These are phyloP conservation scores for Oreocharis arfaki DNA, from an alignment of 2,113 vertebrate genomes.

Conservation along the genomic window DNA sequence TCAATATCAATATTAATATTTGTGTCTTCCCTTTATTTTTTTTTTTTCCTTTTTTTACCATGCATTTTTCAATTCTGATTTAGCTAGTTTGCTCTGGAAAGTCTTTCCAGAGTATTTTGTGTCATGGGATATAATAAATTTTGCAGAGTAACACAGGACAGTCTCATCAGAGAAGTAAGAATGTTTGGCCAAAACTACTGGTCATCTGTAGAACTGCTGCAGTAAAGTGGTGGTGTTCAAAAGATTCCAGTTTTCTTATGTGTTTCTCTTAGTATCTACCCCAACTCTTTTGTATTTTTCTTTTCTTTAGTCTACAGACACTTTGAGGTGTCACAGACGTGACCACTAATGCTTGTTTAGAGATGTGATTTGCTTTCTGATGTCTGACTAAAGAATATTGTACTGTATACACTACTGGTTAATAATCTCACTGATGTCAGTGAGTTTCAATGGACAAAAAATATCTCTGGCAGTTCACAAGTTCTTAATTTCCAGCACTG, in stretches of 20 bases:
- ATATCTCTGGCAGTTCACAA: neutral
- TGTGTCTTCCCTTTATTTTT: neutral
- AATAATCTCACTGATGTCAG: neutral
- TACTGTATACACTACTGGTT: neutral
- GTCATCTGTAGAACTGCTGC: neutral
- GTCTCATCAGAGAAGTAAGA: neutral
- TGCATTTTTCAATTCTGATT: neutral
- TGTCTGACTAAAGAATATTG: neutral
- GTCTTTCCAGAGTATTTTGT: neutral
- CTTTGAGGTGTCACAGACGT: neutral
- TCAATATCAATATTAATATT: neutral
- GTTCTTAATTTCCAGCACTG: neutral
- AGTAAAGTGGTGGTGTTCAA: neutral
- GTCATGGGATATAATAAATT: neutral
- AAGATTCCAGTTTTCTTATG: neutral
- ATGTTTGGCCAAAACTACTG: neutral
- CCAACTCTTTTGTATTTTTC: neutral
- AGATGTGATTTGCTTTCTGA: neutral
- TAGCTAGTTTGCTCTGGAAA: neutral
- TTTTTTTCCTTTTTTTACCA: neutral
- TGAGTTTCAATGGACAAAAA: neutral
- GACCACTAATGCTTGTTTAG: neutral
- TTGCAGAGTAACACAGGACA: neutral
- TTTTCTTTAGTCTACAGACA: neutral
- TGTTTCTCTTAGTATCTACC: neutral